These are phyloP conservation scores for Oriolus oriolus DNA, from an alignment of 2,113 vertebrate species.

Conservation along the genomic window DNA sequence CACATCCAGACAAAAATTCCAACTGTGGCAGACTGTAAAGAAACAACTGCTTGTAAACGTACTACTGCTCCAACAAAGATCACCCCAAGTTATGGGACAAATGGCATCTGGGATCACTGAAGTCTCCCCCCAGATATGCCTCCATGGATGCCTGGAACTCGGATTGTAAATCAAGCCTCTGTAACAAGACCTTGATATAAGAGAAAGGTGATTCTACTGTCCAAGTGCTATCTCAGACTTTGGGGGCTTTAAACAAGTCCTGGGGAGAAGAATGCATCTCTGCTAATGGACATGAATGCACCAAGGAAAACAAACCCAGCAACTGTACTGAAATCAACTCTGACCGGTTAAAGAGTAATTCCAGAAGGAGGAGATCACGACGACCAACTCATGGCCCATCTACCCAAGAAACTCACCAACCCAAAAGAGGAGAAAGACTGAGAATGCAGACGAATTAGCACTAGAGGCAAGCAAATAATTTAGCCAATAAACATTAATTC, in stretches of 20 bases:
- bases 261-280: background rate
- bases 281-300: background rate
- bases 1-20: background rate
- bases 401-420: background rate
- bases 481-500: background rate
- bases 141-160: background rate
- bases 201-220: background rate
- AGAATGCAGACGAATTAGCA: background rate
- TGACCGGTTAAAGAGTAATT: background rate
- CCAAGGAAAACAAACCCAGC: background rate
- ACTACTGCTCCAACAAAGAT: background rate
- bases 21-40: background rate
- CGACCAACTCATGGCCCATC: background rate
- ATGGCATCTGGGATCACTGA: background rate
- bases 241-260: background rate
- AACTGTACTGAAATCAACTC: background rate
- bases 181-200: background rate
- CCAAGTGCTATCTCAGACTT: background rate
- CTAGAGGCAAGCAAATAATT: background rate
- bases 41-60: background rate
- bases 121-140: background rate
- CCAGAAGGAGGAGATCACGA: fast-evolving
- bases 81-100: background rate
- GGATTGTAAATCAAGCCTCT: background rate
- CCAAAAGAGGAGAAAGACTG: background rate